A percentile compares a stretch with the other conserved stretches of the same genome.
Evolutionary conservation across 2,113 vertebrate species (phyloP).

Genomic region (Oxyruncus cristatus): DNA sequence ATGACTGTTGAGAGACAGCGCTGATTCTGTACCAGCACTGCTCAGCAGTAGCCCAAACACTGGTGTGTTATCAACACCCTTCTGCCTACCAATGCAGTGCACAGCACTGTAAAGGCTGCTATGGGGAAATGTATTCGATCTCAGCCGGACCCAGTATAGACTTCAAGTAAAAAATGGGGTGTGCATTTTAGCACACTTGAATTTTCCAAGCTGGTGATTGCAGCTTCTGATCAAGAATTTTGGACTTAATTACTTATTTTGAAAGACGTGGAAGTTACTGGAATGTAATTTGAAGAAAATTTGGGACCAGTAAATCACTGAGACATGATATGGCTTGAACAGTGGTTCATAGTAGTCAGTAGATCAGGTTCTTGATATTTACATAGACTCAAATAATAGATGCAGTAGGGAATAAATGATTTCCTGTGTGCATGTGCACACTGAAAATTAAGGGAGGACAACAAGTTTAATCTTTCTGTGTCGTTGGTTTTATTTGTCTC

Average conservation of each 20-base stretch:
- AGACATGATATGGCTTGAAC: background rate
- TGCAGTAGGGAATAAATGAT: background rate
- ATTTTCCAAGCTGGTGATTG: background rate
- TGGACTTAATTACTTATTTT: background rate
- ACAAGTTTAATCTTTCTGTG: background rate
- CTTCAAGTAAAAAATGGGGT: background rate
- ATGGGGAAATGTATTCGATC: background rate
- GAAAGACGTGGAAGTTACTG: background rate
- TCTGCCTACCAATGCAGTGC: background rate
- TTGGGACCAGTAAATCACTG: background rate
- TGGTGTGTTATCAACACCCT: background rate
- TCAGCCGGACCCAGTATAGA: background rate
- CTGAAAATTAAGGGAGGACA: background rate
- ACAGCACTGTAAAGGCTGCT: background rate
- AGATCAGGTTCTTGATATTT: slow-evolving; percentile 33
- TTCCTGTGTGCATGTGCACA: background rate
- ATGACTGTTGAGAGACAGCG: background rate
- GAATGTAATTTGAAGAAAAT: background rate
- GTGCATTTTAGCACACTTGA: background rate
- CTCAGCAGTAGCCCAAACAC: background rate
- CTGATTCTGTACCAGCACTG: background rate
- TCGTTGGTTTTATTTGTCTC: background rate
- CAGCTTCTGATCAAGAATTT: background rate
- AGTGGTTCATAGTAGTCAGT: background rate
- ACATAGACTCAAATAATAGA: slow-evolving; percentile 1